Base-by-base conservation (phyloP, 2,888 invertebrate species). In the Dolomedes plantarius region DNA sequence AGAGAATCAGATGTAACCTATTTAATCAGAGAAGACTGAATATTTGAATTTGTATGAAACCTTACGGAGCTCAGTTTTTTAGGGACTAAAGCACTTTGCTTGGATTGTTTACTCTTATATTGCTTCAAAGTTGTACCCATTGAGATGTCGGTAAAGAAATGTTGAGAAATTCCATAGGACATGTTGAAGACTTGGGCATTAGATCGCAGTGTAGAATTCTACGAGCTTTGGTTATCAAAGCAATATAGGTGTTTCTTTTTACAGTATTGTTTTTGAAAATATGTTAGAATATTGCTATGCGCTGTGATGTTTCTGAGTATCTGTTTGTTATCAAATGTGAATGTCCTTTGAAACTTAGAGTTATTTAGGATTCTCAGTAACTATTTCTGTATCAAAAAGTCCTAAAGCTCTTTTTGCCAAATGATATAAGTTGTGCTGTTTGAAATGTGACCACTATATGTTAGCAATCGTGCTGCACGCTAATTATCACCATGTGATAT, bases 181-280 rank as follows among this genome's bases (percentile, higher is more conserved):
- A 78, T 85, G 83, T 41, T 29, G 65, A 85, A 85, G 83, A 85
- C 83, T 77, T 85, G 83, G 83, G 83, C 83, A 85, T 85, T 85
- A 85, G 83, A 85, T 78, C 77, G 32, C 56, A 69, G n/a, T 39
- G 29, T 27, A 36, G 50, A 27, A 16, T 74, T 19, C 50, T 31
- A 64, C 28, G 23, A 73, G 31, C 64, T 67, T 81, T 41, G 29
- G 31, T 56, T 29, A 28, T 62, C 56, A 65, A 36, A 41, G 68
- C 46, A 74, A 56, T 39, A 41, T 74, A 64, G 67, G 56, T 56
- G 28, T 56, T 32, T 36, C 27, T 65, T 79, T 68, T 39, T 29
- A 65, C 67, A 36, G 32, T 50, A 68, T 68, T 68, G 67, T 31
- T 67, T 36, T 32, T 36, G 13, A 19, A 23, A 31, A 7, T 65